A percentile compares a stretch with the other conserved stretches of the same genome.
Conservation (phyloP, 2,888 invertebrate species). For the Protodeltote pygarga region DNA sequence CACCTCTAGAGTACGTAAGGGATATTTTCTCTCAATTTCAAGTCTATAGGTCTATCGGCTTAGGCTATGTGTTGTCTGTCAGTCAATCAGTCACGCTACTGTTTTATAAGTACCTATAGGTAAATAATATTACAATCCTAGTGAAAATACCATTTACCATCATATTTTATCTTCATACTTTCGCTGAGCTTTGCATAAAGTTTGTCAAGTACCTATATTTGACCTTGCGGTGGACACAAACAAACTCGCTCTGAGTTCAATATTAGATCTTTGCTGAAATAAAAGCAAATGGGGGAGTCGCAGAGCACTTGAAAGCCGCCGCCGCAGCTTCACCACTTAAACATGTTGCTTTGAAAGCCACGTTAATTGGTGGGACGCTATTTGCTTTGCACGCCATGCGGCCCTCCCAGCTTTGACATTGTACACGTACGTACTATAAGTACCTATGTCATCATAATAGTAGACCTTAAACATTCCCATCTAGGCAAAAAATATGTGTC, state of each 20-base stretch:
- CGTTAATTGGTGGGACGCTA: constrained; percentile 77
- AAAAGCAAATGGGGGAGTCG: constrained; percentile 62
- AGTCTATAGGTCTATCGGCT: too few species aligned
- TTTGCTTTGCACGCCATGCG: constrained; percentile 61
- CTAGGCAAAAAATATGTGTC: constrained; percentile 31
- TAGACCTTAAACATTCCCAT: constrained; percentile 23
- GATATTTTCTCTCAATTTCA: too few species aligned
- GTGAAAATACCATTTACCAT: too few species aligned
- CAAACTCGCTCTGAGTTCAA: constrained; percentile 45
- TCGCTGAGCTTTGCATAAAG: constrained; percentile 16
- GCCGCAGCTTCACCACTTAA: constrained; percentile 64
- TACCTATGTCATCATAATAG: constrained; percentile 18
- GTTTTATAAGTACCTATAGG: too few species aligned
- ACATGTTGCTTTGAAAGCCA: constrained; percentile 69
- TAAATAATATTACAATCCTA: too few species aligned
- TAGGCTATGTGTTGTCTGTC: too few species aligned
- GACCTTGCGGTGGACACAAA: constrained; percentile 43
- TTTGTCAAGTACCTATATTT: constrained; percentile 27
- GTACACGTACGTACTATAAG: constrained; percentile 34
- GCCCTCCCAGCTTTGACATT: constrained; percentile 44
- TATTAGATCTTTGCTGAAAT: constrained; percentile 69
- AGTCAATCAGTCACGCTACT: too few species aligned
- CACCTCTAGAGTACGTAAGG: too few species aligned
- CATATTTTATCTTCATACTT: too few species aligned
- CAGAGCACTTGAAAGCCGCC: constrained; percentile 70